These are phyloP conservation scores for Aricia artaxerxes DNA, from an alignment of 2,888 invertebrate genomes.

Conservation along the genomic window DNA sequence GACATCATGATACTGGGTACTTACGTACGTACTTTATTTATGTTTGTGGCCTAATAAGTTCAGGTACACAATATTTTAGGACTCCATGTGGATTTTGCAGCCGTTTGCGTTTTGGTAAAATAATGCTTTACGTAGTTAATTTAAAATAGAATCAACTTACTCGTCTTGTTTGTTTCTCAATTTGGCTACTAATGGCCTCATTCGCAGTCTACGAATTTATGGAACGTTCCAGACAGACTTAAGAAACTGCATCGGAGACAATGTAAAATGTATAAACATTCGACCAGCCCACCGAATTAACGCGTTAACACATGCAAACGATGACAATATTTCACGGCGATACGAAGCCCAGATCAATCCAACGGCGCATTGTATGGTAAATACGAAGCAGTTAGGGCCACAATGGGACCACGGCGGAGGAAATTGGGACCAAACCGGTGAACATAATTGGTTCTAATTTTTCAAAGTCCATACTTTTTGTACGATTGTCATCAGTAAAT, in stretches of 20 bases:
- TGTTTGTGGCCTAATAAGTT: neutral
- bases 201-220: neutral
- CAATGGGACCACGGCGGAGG: slow-evolving; percentile 45
- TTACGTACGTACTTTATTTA: neutral
- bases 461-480: slow-evolving; percentile 50
- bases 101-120: too few species aligned
- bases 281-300: slow-evolving; percentile 47
- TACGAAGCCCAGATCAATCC: slow-evolving; percentile 49
- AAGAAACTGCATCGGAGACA: neutral
- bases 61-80: too few species aligned
- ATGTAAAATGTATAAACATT: slow-evolving; percentile 20
- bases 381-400: slow-evolving; percentile 46
- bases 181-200: neutral
- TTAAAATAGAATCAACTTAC: too few species aligned
- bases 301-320: slow-evolving; percentile 48
- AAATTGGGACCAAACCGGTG: slow-evolving; percentile 48
- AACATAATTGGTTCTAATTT: slow-evolving; percentile 43
- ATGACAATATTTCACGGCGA: slow-evolving; percentile 43
- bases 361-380: slow-evolving; percentile 51
- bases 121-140: too few species aligned
- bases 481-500: slow-evolving; percentile 23
- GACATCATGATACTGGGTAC: neutral
- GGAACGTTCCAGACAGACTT: neutral
- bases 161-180: neutral
- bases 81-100: too few species aligned